Base-by-base conservation (phyloP, 1,140 invertebrate species). In the Leptoteleia sp. region DNA sequence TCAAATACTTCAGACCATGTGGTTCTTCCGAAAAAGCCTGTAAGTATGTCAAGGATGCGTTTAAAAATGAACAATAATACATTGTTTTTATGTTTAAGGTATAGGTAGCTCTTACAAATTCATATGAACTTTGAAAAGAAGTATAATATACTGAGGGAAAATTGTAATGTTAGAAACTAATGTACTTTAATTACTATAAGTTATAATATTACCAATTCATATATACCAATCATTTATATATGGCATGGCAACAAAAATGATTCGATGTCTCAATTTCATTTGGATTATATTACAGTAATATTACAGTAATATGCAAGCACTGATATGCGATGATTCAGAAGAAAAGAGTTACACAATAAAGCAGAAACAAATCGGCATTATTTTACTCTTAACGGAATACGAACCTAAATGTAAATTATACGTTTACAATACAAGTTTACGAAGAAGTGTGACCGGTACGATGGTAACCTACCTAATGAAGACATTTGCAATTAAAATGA, bases 1-100 rank as follows among this genome's bases (percentile, higher is more conserved):
- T 35, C 55, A 45, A 71, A 61, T 54, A 37, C 61, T 52, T 57
- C 61, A 61, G 61, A 38, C 42, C 15, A 7, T 22, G 2, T 11
- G 17, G 7, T 17, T 59, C 45, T 61, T 70, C 65, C 65, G 65
- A 70, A 70, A 70, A 70, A 70, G 65, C 59, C 52, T 52, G 50
- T 33, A 70, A 70, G 37, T 70, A 45, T 70, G 65, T 70, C 65
- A 70, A 70, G 65, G 65, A n/a, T n/a, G 27, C 40, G 40, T 55
- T 57, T 55, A 70, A 54, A 17, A 59, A 38, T 25, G 42, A 40
- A 50, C 65, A 48, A 59, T 70, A 38, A 50, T 48, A 50, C 43
- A 70, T 57, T 59, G 52, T 59, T 55, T 54, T 42, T 64, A 52
- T 27, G 7, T 11, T 33, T 4, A 22, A 35, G 12, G 37, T 12